Evolutionary conservation across 2,113 vertebrate genomes (phyloP).

Genomic region (Callithrix jacchus): DNA sequence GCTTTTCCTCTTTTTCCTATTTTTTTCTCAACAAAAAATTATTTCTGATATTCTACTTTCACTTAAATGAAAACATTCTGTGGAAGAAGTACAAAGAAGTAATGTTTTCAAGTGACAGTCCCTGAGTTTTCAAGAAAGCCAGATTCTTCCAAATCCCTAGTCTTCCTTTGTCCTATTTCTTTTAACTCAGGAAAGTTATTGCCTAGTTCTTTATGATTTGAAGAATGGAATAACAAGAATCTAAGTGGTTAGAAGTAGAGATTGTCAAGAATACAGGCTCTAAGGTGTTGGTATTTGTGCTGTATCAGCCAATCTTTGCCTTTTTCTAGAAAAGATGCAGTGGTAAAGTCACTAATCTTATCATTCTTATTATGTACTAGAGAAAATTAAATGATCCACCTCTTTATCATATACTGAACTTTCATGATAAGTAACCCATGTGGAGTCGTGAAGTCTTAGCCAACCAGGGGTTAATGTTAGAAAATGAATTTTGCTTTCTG

Average conservation of each 20-base stretch:
- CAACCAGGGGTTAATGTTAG: not conserved
- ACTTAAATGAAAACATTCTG: not conserved
- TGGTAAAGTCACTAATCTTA: not conserved
- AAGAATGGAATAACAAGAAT: not conserved
- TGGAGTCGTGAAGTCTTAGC: not conserved
- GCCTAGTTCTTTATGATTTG: not conserved
- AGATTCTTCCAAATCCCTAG: not conserved
- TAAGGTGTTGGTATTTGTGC: not conserved
- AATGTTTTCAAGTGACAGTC: not conserved
- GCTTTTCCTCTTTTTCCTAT: not conserved
- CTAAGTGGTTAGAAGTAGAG: not conserved
- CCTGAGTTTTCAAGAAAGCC: not conserved
- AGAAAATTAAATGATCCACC: not conserved
- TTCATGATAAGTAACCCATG: not conserved
- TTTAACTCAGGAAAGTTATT: not conserved
- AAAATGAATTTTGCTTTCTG: slow-evolving; percentile 35
- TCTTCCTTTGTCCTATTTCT: not conserved
- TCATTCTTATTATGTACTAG: not conserved
- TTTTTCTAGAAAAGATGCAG: not conserved
- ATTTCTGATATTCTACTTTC: slow-evolving; percentile 10
- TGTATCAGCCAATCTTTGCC: not conserved
- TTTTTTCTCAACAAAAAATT: not conserved
- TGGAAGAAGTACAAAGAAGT: not conserved
- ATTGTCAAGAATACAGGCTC: not conserved
- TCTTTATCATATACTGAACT: not conserved